Evolutionary conservation across 2,113 vertebrate species (phyloP), one percentile per base, ranked within the genome.

Genomic region (Phalacrocorax pelagicus): DNA sequence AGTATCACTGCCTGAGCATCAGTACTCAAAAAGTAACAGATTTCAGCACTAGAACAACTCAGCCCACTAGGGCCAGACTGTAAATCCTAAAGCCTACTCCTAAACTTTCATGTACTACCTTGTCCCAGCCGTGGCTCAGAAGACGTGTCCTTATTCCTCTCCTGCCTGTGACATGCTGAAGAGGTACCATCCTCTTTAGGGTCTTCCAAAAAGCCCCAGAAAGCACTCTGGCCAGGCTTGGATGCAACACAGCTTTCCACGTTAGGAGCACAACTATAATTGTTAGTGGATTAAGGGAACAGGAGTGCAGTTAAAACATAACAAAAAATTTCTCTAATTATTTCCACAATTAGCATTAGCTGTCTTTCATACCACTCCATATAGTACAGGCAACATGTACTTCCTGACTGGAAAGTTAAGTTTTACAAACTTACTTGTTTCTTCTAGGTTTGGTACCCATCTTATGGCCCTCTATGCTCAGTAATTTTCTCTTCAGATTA

Each of bases 341-440:
- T 83, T 83, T 34, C 46, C 22, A 79, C n/a, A 67, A 17, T 44
- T 44, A 71, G 13, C 42, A 9, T 84, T 51, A 79, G 12, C 8
- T 54, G 11, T 27, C 12, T 81, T 22, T 85, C 59, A 61, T 11
- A 40, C 21, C 9, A 12, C 5, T 27, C 11, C 16, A 21, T 29
- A 30, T 34, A 38, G 7, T 40, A 58, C 12, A 66, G 13, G 16
- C 12, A 29, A 52, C 34, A 44, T 0, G 0, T 29, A 52, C 65
- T 57, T 92, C 23, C 40, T 54, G 20, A 40, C 10, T 73, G 24
- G 20, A 51, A 70, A 80, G 29, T 52, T 38, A 36, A 40, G 24
- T 30, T 17, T 67, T 52, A 42, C 11, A 30, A 87, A 34, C 2
- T 32, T n/a, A 22, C 1, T 78, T 40, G 9, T 75, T 91, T 79